phyloP scores from a whole-genome alignment of 2,888 invertebrate genomes.

The Phragmatobia fuliginosa region DNA sequence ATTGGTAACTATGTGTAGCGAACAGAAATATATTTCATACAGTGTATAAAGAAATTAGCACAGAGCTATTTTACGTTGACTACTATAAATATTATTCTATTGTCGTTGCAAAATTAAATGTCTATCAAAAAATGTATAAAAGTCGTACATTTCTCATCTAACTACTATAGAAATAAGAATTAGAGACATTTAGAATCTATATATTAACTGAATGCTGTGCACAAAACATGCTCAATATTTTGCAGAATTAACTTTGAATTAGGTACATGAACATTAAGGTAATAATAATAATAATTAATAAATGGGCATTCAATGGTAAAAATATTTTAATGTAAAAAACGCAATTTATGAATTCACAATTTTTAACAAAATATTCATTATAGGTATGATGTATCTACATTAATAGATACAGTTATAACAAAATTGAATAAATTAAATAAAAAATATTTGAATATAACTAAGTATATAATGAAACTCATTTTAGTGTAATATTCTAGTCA shows the following conservation, averaged over 20 bases:
- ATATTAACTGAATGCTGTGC: slow-evolving; percentile 47
- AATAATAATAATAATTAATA: slow-evolving; percentile 31
- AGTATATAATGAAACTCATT: slow-evolving; percentile 53
- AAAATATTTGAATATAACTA: too few relatives aligned
- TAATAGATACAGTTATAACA: slow-evolving; percentile 38
- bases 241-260: slow-evolving; percentile 41
- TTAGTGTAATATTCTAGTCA: slow-evolving; percentile 60
- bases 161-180: slow-evolving; percentile 30
- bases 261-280: slow-evolving; percentile 33
- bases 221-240: slow-evolving; percentile 65
- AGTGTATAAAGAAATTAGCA: slow-evolving; percentile 33
- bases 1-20: slow-evolving; percentile 56
- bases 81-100: slow-evolving; percentile 47
- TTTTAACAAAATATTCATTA: slow-evolving; percentile 51
- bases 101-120: slow-evolving; percentile 46
- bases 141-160: slow-evolving; percentile 23
- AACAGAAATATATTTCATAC: slow-evolving; percentile 46
- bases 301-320: slow-evolving; percentile 41
- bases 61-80: slow-evolving; percentile 49
- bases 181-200: slow-evolving; percentile 28
- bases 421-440: too few relatives aligned
- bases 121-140: slow-evolving; percentile 38
- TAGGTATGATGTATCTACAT: slow-evolving; percentile 50
- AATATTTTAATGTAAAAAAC: slow-evolving; percentile 45
- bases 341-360: slow-evolving; percentile 42